phyloP scores from a whole-genome alignment of 2,113 vertebrate genomes.

The Lophius piscatorius region DNA sequence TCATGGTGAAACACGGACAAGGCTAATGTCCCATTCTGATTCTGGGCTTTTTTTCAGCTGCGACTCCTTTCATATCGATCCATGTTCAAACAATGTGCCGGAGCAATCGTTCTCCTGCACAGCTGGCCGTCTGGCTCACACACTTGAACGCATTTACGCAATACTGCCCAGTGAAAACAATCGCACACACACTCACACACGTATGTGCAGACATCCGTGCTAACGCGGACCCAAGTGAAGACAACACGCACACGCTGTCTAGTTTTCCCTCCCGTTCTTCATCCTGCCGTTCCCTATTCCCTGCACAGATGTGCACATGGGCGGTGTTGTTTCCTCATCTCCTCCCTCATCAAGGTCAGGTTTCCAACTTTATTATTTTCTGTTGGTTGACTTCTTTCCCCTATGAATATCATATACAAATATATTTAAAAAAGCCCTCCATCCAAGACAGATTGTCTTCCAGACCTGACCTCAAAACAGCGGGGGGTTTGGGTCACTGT shows the following conservation, averaged over 20 bases:
- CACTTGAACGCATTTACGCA: slow-evolving; percentile 4
- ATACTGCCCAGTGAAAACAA: background rate
- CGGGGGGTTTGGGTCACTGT: slow-evolving; percentile 15
- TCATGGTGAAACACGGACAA: slow-evolving; percentile 28
- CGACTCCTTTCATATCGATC: slow-evolving; percentile 50
- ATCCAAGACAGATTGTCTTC: too few species aligned
- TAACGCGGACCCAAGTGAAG: slow-evolving; percentile 12
- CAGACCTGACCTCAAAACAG: slow-evolving; percentile 16
- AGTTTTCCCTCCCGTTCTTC: slow-evolving; percentile 15
- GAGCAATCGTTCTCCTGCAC: slow-evolving; percentile 20
- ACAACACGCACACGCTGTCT: slow-evolving; percentile 5
- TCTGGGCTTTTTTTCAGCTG: background rate
- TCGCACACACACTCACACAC: background rate
- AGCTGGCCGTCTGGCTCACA: slow-evolving; percentile 30
- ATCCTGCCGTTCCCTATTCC: slow-evolving; percentile 22
- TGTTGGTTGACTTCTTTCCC: slow-evolving; percentile 35
- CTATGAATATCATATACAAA: slow-evolving; percentile 21
- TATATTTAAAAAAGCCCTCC: background rate
- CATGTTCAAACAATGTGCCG: slow-evolving; percentile 48
- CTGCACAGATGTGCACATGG: slow-evolving; percentile 44
- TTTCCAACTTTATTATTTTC: slow-evolving; percentile 56
- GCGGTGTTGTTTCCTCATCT: slow-evolving; percentile 35
- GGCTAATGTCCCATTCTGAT: slow-evolving; percentile 20
- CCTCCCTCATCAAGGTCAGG: slow-evolving; percentile 61
- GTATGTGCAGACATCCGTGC: slow-evolving; percentile 2